Percentiles rank a stretch among this genome's conserved stretches.
These are phyloP conservation scores for Epizoanthus fatuus DNA, from an alignment of 92 coral and sea anemone species.

Conservation along the genomic window DNA sequence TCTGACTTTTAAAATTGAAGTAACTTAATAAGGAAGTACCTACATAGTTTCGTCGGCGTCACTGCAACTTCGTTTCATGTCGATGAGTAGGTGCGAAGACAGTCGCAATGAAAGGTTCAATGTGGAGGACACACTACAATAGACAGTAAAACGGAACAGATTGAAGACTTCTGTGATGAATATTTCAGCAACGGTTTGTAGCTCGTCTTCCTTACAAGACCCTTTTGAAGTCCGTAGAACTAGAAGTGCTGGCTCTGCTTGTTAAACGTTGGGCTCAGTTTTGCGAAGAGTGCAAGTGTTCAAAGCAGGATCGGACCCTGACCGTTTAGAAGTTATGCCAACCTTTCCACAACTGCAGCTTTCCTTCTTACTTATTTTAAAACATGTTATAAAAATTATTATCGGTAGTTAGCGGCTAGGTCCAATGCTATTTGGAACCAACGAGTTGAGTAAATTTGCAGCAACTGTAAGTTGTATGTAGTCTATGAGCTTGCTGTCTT, in stretches of 20 bases:
- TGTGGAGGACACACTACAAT: background rate
- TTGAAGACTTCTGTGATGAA: background rate
- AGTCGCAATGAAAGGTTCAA: background rate
- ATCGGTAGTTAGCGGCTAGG: background rate
- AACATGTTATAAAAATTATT: too few relatives aligned
- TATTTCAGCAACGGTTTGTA: background rate
- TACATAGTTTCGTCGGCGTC: background rate
- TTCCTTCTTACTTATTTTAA: too few relatives aligned
- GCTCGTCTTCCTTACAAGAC: too few relatives aligned
- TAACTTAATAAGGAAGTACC: background rate
- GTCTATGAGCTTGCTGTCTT: background rate
- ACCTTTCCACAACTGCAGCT: constrained; percentile 6
- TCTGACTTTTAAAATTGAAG: background rate
- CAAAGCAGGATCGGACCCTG: too few relatives aligned
- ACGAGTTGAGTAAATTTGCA: background rate
- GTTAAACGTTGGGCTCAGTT: too few relatives aligned
- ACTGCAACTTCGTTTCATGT: constrained; percentile 24
- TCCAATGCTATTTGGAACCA: background rate
- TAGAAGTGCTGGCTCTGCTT: too few relatives aligned
- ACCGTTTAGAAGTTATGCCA: background rate
- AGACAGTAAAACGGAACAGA: background rate
- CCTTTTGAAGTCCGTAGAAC: too few relatives aligned
- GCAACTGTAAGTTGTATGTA: background rate
- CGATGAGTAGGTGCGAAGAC: background rate
- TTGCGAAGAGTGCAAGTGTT: too few relatives aligned